phyloP scores from a whole-genome alignment of 2,797 vertebrate species.

The Prionace glauca region DNA sequence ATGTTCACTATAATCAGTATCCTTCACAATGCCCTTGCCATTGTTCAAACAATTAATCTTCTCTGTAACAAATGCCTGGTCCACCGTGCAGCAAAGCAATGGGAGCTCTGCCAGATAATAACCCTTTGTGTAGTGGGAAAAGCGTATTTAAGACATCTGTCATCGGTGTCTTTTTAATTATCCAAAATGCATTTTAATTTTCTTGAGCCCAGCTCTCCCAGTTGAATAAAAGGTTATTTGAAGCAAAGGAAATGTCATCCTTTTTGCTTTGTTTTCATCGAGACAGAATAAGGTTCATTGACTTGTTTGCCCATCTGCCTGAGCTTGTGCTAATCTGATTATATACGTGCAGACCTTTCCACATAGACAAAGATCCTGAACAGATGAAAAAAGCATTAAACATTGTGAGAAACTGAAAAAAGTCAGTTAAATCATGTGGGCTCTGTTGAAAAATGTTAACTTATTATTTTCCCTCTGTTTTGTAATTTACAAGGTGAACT shows the following conservation, averaged over 20 bases:
- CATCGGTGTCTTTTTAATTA: not conserved
- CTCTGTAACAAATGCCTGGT: conserved; percentile 5
- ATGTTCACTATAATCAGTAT: conserved; percentile 18
- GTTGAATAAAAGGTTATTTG: conserved; percentile 16
- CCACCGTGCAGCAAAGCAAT: conserved; percentile 16
- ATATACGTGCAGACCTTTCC: too few species aligned
- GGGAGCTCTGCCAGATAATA: conserved; percentile 15
- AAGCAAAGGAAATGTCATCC: not conserved
- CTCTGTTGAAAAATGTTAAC: not conserved
- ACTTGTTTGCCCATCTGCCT: not conserved
- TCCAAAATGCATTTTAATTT: not conserved
- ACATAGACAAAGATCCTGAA: not conserved
- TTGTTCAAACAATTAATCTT: conserved; percentile 33
- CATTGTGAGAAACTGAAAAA: not conserved
- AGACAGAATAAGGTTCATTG: not conserved
- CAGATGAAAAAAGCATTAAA: not conserved
- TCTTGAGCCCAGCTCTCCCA: not conserved
- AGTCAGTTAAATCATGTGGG: not conserved
- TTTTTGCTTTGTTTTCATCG: not conserved
- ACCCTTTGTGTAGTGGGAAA: conserved; percentile 25
- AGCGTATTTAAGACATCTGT: not conserved
- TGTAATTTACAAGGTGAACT: not conserved
- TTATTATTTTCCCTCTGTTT: not conserved
- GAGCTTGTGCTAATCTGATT: not conserved
- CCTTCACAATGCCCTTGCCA: conserved; percentile 31